Evolutionary conservation across 92 coral and sea anemone genomes (phyloP).

Genomic region (Paramuricea clavata): DNA sequence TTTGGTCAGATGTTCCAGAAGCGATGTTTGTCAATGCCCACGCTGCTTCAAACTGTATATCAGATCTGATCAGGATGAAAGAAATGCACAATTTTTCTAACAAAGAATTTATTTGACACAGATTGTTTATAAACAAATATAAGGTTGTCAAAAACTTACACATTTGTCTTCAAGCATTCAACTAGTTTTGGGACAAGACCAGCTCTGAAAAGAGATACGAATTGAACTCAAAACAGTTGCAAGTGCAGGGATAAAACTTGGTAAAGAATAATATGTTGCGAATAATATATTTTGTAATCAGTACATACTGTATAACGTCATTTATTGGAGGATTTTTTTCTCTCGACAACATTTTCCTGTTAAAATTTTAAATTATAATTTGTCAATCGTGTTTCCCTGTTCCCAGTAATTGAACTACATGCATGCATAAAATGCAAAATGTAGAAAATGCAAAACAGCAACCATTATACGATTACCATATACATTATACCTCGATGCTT

Average conservation of each 20-base stretch:
- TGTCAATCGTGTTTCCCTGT: too few species aligned
- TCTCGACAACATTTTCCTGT: constrained; percentile 93
- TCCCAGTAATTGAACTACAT: neutral
- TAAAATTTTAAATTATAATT: neutral
- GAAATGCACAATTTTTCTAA: neutral
- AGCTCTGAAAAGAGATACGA: constrained; percentile 57
- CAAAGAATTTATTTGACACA: neutral
- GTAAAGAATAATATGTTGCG: neutral
- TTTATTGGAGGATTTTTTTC: constrained; percentile 95
- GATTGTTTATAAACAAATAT: neutral
- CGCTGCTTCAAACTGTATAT: constrained; percentile 96
- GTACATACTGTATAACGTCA: constrained; percentile 86
- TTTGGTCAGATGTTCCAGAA: constrained; percentile 94
- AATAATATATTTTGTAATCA: neutral
- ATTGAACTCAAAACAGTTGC: neutral
- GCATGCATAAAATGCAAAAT: neutral
- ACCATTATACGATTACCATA: neutral
- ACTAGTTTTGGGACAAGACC: constrained; percentile 89
- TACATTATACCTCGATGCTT: constrained; percentile 82
- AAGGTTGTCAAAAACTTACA: neutral
- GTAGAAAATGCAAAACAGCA: too few species aligned
- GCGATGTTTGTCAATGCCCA: constrained; percentile 81
- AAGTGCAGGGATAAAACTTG: neutral
- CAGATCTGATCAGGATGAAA: constrained; percentile 63
- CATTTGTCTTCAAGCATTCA: constrained; percentile 73